Evolutionary conservation across 1,140 invertebrate genomes (phyloP), one percentile per base, ranked within the genome.

Genomic region (Platyura marginata): DNA sequence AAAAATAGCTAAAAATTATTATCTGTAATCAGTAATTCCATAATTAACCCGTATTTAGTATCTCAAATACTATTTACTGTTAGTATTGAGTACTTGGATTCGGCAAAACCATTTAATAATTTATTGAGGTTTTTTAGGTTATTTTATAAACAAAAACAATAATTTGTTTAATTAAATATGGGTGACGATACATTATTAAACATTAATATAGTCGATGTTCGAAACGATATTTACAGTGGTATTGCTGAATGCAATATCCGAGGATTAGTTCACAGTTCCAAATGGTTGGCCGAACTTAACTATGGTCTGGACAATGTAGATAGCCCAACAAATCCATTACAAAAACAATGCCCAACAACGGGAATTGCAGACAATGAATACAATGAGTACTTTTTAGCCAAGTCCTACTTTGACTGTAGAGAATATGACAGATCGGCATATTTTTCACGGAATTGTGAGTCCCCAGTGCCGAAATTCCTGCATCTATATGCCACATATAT

Each of bases 361-460:
- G 56, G 64, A 46, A 59, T 62, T 36, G 51, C 51, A 33, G 61
- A 67, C 11, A 61, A 71, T 48, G 75, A 86, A 54, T 72, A 74
- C 40, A 79, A 85, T 52, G 63, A 68, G 8, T 94, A 88, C 55
- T 69, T 73, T 21, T 56, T 93, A 43, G 83, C 87, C 0, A 91
- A 88, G 61, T 81, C 78, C 50, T 92, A 90, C 55, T 95, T 93
- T 61, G 88, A 95, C 64, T 65, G 83, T 13, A 81, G 87, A 52
- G 91, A 96, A 62, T 96, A 91, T 62, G 84, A 91, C 50, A 71
- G 91, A 55, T 85, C 86, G 46, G 82, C 88, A 0, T 79, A 79
- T 68, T 89, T 90, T 52, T 67, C 86, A 10, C 71, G 80, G 50
- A 69, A 79, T 25, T 82, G 77, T 49, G 64, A 57, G 41, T 72